phyloP scores from a whole-genome alignment of 1,140 invertebrate genomes.

The Dreissena polymorpha region DNA sequence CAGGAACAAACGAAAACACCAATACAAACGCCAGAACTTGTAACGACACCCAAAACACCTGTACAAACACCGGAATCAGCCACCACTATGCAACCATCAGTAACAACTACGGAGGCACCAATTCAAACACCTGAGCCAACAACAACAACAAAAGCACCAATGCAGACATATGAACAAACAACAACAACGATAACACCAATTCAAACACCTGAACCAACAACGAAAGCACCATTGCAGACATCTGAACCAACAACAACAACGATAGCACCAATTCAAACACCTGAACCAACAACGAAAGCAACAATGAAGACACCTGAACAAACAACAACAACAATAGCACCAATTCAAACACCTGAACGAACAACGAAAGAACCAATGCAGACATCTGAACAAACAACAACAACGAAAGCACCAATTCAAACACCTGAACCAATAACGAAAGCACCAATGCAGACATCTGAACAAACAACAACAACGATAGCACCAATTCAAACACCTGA shows the following conservation, averaged over 20 bases:
- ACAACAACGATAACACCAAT: neutral
- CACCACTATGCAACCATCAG: neutral
- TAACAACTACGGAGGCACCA: neutral
- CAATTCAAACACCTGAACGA: neutral
- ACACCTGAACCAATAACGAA: neutral
- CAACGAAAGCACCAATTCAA: neutral
- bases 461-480: conserved; percentile 1
- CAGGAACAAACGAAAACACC: too few species aligned
- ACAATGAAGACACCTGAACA: neutral
- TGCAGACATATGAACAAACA: neutral
- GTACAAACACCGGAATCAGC: neutral
- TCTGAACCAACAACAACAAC: neutral
- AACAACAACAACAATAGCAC: conserved; percentile 16
- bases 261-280: neutral
- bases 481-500: neutral
- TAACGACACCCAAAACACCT: neutral
- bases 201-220: conserved; percentile 8
- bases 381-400: neutral
- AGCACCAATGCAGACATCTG: neutral
- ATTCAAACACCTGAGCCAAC: neutral
- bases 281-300: neutral
- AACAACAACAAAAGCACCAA: conserved; percentile 2
- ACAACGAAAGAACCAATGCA: neutral
- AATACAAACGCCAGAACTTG: too few species aligned
- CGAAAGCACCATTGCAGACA: neutral